A percentile compares a stretch with the other conserved stretches of the same genome.
Evolutionary conservation across 2,888 invertebrate species (phyloP).

Genomic region (Dynastes grantii): DNA sequence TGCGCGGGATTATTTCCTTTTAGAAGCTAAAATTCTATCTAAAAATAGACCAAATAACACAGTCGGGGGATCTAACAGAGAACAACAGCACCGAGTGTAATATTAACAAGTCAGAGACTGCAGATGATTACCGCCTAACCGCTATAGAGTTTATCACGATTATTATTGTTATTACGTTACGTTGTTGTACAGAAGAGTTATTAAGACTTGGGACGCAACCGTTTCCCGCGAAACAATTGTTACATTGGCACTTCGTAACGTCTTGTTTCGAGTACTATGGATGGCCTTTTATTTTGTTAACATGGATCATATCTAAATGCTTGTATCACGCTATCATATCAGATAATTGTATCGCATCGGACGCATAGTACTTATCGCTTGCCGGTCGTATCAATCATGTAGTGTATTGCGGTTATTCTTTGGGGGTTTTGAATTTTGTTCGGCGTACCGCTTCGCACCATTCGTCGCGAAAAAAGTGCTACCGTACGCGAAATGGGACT

Average conservation of each 20-base stretch:
- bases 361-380: background rate
- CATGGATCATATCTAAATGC: constrained; percentile 4
- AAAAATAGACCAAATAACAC: constrained; percentile 45
- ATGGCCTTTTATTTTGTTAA: too few species aligned
- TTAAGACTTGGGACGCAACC: background rate
- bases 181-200: constrained; percentile 7
- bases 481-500: constrained; percentile 27
- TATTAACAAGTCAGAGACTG: constrained; percentile 13
- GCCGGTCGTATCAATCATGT: background rate
- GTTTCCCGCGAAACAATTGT: background rate
- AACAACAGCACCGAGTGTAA: constrained; percentile 34
- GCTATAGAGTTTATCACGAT: background rate
- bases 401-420: background rate
- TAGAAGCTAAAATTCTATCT: constrained; percentile 48
- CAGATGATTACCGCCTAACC: background rate
- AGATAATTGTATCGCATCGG: constrained; percentile 17
- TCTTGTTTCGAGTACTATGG: too few species aligned
- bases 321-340: constrained; percentile 25
- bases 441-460: constrained; percentile 6
- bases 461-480: constrained; percentile 43
- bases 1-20: constrained; percentile 49
- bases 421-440: background rate
- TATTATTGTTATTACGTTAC: background rate
- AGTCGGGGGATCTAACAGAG: constrained; percentile 48
- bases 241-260: background rate